Evolutionary conservation across 2,797 vertebrate species (phyloP).

Genomic region (Austrolebias charrua): DNA sequence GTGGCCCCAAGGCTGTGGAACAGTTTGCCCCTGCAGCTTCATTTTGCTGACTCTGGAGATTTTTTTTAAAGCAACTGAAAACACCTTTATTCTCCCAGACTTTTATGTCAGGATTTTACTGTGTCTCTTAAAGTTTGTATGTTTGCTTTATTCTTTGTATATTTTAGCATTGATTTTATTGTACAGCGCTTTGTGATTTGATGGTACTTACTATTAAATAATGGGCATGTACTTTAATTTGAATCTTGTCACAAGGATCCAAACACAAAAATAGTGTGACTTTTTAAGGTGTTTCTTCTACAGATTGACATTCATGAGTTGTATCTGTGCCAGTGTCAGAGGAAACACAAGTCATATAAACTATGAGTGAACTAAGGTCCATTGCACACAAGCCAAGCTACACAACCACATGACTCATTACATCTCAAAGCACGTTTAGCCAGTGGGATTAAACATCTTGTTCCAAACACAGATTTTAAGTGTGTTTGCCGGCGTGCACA

Average conservation of each 20-base stretch:
- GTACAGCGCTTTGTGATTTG: no score
- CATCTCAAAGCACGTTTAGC: slow-evolving; percentile 29
- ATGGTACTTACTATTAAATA: no score
- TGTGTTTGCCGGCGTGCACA: slow-evolving; percentile 50
- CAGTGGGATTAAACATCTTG: slow-evolving; percentile 36
- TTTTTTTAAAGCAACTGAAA: no score
- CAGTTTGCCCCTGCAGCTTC: no score
- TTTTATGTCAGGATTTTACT: no score
- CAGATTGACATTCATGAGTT: neutral
- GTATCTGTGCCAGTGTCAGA: neutral
- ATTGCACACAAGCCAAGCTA: neutral
- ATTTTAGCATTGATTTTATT: no score
- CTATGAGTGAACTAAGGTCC: slow-evolving; percentile 2
- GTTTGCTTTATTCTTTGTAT: no score
- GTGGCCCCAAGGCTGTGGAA: no score
- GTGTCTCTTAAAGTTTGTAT: no score
- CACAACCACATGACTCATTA: slow-evolving; percentile 1
- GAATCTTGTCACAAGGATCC: neutral
- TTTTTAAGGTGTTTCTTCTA: neutral
- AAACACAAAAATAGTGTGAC: neutral
- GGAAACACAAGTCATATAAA: neutral
- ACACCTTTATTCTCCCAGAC: no score
- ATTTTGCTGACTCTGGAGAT: no score
- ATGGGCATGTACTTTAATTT: neutral
- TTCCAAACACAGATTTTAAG: slow-evolving; percentile 24